These are phyloP conservation scores for Exaiptasia diaphana DNA, from an alignment of 64 coral and sea anemone genomes.

Conservation along the genomic window DNA sequence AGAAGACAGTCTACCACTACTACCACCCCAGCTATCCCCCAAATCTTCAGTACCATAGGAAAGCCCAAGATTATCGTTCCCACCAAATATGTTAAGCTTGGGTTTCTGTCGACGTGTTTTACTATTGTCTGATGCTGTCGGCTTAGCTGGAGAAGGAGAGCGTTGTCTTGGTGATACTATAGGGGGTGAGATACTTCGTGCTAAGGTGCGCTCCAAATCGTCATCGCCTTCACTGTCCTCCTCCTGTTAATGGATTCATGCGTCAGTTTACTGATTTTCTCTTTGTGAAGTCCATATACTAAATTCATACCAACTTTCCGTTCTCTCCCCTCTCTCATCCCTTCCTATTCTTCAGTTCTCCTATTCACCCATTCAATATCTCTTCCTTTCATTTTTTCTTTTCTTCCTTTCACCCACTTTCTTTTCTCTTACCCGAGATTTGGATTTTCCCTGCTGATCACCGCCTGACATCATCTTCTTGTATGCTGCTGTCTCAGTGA, in stretches of 20 bases:
- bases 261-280: no score
- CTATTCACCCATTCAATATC: no score
- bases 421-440: no score
- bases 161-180: slow-evolving; percentile 52
- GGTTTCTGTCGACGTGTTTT: slow-evolving; percentile 44
- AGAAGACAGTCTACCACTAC: slow-evolving; percentile 7
- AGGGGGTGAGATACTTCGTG: slow-evolving; percentile 78
- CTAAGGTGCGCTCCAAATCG: slow-evolving; percentile 75
- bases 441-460: no score
- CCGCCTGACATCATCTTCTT: slow-evolving; percentile 73
- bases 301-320: no score
- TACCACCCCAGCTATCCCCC: slow-evolving; percentile 75
- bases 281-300: no score
- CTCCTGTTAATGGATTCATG: no score
- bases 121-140: background rate
- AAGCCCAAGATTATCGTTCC: slow-evolving; percentile 2
- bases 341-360: no score
- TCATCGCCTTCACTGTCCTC: slow-evolving; percentile 74
- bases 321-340: no score
- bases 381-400: no score
- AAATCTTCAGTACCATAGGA: slow-evolving; percentile 56
- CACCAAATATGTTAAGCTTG: slow-evolving; percentile 71
- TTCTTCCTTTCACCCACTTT: no score
- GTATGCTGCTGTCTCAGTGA: slow-evolving; percentile 77
- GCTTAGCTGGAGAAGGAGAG: slow-evolving; percentile 34